Base-by-base conservation (phyloP, 2,888 invertebrate genomes). In the Bombyx huttoni region DNA sequence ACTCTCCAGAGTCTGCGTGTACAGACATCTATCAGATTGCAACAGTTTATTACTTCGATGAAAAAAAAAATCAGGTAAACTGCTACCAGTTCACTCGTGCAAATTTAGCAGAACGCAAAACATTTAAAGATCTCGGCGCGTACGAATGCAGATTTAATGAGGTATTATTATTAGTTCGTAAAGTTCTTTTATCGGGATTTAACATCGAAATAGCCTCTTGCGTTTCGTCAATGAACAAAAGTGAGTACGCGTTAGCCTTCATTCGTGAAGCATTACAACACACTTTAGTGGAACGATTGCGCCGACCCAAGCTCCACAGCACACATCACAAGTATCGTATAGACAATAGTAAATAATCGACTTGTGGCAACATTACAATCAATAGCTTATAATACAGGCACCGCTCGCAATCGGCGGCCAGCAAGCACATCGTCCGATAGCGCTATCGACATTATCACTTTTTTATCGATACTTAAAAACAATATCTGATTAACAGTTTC, bases 361-460 rank as follows among this genome's bases (percentile, higher is more conserved):
- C 40, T 40, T 40, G 12, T 10, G 9, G 40, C 40, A 40, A 40
- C 40, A 40, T 40, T 40, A 12, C 40, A 40, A 40, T 40, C 40
- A 40, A 40, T 40, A 40, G 40, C 9, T 12, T 40, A 10, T 40
- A 12, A 40, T 40, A 3, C 8, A 40, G 9, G 40, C 12, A 40
- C 8, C 8, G 40, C 40, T 14, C 14, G 24, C 14, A 8, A 34
- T 9, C n/a, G 33, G 34, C 46, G 50, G 46, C 33, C 47, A 34
- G 47, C 50, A 34, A 34, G 47, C 50, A 34, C 50, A 47, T 51
- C 47, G 50, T 34, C 50, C 46, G 50, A 51, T 51, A 51, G 12
- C 7, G 34, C 7, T 45, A 13, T 40, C 13, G 24, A 10, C 13
- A 13, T 14, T 51, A 47, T 51, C 47, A 46, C 13, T 9, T n/a